A percentile compares a stretch with the other conserved stretches of the same genome.
Evolutionary conservation across 2,113 vertebrate genomes (phyloP).

Genomic region (Scomber scombrus): DNA sequence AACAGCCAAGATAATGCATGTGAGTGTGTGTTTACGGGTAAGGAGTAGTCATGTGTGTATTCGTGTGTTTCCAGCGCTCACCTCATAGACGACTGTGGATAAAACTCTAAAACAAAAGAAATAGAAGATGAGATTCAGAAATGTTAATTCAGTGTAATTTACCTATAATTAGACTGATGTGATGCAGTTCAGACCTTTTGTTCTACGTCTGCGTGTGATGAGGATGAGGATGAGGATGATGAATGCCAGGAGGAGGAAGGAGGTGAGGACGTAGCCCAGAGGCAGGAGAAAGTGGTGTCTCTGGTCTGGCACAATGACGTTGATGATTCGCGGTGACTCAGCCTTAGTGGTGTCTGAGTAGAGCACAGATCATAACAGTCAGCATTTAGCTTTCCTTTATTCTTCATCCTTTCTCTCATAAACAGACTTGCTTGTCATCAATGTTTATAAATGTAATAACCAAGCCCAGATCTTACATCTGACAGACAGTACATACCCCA

Average conservation of each 20-base stretch:
- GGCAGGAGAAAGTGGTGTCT: constrained; percentile 92
- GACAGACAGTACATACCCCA: background rate
- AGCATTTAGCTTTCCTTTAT: constrained; percentile 23
- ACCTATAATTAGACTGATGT: background rate
- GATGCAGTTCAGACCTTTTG: constrained; percentile 82
- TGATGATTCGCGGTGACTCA: constrained; percentile 89
- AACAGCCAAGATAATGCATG: background rate
- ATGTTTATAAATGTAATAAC: constrained; percentile 24
- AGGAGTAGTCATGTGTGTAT: background rate
- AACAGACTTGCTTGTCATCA: background rate
- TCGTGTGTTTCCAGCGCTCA: constrained; percentile 40
- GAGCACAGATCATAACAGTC: constrained; percentile 35
- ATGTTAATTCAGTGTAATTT: background rate
- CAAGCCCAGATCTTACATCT: background rate
- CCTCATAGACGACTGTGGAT: constrained; percentile 66
- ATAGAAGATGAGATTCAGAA: background rate
- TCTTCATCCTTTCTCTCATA: constrained; percentile 22
- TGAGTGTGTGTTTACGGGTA: background rate
- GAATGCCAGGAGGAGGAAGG: constrained; percentile 89
- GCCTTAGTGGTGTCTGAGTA: constrained; percentile 83
- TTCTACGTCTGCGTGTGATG: constrained; percentile 83
- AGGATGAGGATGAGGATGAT: constrained; percentile 88
- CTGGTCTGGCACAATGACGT: constrained; percentile 91
- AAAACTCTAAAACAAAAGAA: constrained; percentile 60
- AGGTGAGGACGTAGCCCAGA: constrained; percentile 92